These are phyloP conservation scores for Gryon sp. DNA, from an alignment of 1,140 invertebrate species.

Conservation along the genomic window DNA sequence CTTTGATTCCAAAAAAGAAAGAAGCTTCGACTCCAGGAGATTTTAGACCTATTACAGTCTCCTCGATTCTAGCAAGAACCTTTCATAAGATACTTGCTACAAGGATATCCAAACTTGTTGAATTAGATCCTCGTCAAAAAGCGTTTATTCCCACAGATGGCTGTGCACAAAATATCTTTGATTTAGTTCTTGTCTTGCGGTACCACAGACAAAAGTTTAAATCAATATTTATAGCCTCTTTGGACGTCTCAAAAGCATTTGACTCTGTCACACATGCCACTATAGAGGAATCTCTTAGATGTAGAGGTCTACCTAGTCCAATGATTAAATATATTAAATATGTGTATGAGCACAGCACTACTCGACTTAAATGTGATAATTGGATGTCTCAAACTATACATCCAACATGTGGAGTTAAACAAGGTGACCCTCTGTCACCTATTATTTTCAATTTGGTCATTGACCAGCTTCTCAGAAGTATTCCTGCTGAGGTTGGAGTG, in stretches of 20 bases:
- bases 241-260: constrained; percentile 75
- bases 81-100: constrained; percentile 70
- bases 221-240: constrained; percentile 26
- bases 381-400: background rate
- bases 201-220: constrained; percentile 1
- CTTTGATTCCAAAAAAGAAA: constrained; percentile 60
- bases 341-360: constrained; percentile 19
- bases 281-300: constrained; percentile 30
- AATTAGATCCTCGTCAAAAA: constrained; percentile 49
- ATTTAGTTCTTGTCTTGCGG: constrained; percentile 31
- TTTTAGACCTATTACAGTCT: constrained; percentile 73
- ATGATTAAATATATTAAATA: constrained; percentile 5
- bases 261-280: constrained; percentile 67
- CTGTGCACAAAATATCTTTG: constrained; percentile 54
- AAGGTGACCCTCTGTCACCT: constrained; percentile 20
- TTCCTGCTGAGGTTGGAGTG: background rate
- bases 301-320: constrained; percentile 2
- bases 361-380: background rate
- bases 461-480: background rate
- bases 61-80: constrained; percentile 65
- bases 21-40: constrained; percentile 9
- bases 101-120: constrained; percentile 33
- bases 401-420: background rate
- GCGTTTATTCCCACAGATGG: constrained; percentile 60
- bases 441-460: constrained; percentile 3